Evolutionary conservation across 2,797 vertebrate genomes (phyloP).

Genomic region (Helarctos malayanus): DNA sequence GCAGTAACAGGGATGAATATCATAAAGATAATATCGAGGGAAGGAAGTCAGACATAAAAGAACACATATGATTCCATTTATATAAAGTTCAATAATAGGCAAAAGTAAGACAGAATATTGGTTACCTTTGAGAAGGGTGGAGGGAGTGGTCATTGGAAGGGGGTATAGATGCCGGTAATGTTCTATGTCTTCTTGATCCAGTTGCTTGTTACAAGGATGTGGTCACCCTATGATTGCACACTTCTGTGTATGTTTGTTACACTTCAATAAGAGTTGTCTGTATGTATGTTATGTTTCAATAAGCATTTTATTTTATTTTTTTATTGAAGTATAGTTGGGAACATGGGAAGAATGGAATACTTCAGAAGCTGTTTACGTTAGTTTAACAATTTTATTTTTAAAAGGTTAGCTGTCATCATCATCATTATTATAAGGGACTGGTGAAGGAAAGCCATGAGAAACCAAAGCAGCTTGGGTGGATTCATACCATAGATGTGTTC

Average conservation of each 20-base stretch:
- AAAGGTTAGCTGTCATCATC: neutral
- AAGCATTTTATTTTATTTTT: neutral
- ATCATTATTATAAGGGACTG: neutral
- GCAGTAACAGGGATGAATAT: neutral
- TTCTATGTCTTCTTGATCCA: neutral
- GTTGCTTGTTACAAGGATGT: neutral
- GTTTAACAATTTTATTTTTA: neutral
- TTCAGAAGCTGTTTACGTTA: neutral
- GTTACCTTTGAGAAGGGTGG: neutral
- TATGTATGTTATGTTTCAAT: neutral
- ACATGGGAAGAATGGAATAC: too few species aligned
- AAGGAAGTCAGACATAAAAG: neutral
- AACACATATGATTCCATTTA: neutral
- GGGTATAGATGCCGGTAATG: neutral
- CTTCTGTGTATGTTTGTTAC: neutral
- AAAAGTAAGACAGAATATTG: neutral
- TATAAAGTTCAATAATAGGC: neutral
- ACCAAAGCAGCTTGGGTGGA: neutral
- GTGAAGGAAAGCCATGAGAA: neutral
- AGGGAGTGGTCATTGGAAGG: neutral
- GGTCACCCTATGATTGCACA: neutral
- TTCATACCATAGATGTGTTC: neutral
- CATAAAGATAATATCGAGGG: neutral
- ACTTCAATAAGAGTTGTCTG: neutral
- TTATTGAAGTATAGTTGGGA: neutral